Evolutionary conservation across 2,888 invertebrate species (phyloP), one percentile per base, ranked within the genome.

Genomic region (Pediacus dermestoides): DNA sequence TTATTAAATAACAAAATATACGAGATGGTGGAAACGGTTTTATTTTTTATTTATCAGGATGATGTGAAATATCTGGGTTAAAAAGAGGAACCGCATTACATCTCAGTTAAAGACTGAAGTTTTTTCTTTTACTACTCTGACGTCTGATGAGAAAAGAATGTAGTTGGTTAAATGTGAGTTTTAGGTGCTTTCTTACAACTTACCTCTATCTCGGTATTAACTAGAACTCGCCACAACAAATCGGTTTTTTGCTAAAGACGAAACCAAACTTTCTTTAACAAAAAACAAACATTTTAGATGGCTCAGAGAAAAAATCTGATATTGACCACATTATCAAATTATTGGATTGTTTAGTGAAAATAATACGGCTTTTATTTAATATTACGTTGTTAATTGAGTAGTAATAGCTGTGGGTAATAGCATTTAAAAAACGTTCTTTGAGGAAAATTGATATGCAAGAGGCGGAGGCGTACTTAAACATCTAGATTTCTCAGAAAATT

Each of bases 61-160:
- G 21, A 18, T 18, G 21, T n/a, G 21, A 18, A 18, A 18, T 18
- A 18, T 18, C 21, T 18, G 21, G 21, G 21, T 18, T 18, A 18
- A 18, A 18, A 18, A 18, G 21, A 18, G 21, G 21, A 18, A 18
- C 21, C n/a, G 21, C 6, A 18, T 18, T 18, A 18, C 21, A 18
- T 18, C 21, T 18, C 21, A 7, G 21, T 18, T 18, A 18, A 18
- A 18, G 21, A 18, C 21, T 18, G 15, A 10, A 18, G 6, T n/a
- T 44, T 43, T 41, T 30, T 30, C 39, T 47, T 52, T 53, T 50
- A 48, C 40, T 48, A 42, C 40, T n/a, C n/a, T 46, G 39, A 39
- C 38, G 38, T 47, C 42, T 47, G 52, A 53, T 50, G 53, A 52
- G 53, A 50, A 52, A 53, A 53, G 50, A 52, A 53, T 52, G 50